These are phyloP conservation scores for Antheraea assamensis DNA, from an alignment of 2,888 invertebrate species.

Conservation along the genomic window DNA sequence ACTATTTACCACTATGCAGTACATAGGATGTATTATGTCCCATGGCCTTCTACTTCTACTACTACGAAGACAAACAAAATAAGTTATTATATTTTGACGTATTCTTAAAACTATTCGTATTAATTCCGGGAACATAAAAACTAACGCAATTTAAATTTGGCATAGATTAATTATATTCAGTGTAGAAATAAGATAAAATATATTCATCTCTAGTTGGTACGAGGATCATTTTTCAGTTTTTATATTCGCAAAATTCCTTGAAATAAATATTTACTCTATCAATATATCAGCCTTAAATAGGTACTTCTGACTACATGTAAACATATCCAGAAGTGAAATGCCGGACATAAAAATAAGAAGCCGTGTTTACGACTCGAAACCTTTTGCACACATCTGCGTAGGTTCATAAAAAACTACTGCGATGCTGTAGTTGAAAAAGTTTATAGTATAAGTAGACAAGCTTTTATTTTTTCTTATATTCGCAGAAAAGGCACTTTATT, in stretches of 20 bases:
- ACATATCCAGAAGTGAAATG: slow-evolving; percentile 14
- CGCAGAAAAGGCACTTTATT: neutral
- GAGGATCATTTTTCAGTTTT: neutral
- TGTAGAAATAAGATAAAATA: neutral
- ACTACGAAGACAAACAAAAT: too few relatives aligned
- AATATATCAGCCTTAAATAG: neutral
- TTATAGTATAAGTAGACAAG: slow-evolving; percentile 9
- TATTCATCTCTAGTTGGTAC: neutral
- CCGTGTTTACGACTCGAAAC: slow-evolving; percentile 15
- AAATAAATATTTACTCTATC: slow-evolving; percentile 5
- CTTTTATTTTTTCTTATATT: slow-evolving; percentile 1
- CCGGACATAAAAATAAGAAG: slow-evolving; percentile 12
- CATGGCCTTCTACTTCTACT: neutral
- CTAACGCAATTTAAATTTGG: neutral
- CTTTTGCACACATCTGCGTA: slow-evolving; percentile 15
- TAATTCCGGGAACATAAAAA: neutral
- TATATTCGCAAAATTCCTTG: neutral
- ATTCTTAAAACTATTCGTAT: neutral
- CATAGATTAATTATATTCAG: neutral
- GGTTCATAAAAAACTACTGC: neutral
- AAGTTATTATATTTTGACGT: too few relatives aligned
- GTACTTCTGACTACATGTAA: slow-evolving; percentile 11
- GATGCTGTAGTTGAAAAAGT: neutral
- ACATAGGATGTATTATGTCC: neutral
- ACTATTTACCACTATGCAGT: neutral